Evolutionary conservation across 2,113 vertebrate genomes (phyloP).

Genomic region (Hypanus sabinus): DNA sequence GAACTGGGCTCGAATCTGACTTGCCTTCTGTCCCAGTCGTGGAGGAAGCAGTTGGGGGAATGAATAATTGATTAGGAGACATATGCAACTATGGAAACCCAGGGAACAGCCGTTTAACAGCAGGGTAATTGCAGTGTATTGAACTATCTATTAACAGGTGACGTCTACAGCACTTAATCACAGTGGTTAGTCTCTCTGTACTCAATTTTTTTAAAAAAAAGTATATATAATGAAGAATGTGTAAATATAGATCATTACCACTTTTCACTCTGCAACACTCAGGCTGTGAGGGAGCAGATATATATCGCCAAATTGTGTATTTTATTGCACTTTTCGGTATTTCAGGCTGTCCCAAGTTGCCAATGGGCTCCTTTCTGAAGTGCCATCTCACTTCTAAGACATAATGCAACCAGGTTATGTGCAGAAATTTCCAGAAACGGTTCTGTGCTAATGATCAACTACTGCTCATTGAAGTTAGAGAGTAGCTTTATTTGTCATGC

Average conservation of each 20-base stretch:
- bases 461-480: not conserved
- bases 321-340: not conserved
- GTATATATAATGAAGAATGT: conserved; percentile 27
- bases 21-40: not conserved
- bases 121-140: conserved; percentile 16
- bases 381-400: not conserved
- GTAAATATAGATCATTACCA: conserved; percentile 33
- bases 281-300: not conserved
- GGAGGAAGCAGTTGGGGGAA: not conserved
- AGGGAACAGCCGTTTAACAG: conserved; percentile 19
- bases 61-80: conserved; percentile 28
- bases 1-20: not conserved
- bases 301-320: not conserved
- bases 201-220: not conserved
- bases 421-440: not conserved
- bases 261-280: not conserved
- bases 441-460: not conserved
- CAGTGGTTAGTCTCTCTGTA: conserved; percentile 13
- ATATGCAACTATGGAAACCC: conserved; percentile 16
- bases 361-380: not conserved
- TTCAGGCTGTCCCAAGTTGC: not conserved
- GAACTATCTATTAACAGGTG: conserved; percentile 33
- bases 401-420: not conserved
- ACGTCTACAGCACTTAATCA: conserved; percentile 30
- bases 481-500: too few species aligned